phyloP scores from a whole-genome alignment of 2,888 invertebrate genomes.

The Lepidocyrtoides sp. region DNA sequence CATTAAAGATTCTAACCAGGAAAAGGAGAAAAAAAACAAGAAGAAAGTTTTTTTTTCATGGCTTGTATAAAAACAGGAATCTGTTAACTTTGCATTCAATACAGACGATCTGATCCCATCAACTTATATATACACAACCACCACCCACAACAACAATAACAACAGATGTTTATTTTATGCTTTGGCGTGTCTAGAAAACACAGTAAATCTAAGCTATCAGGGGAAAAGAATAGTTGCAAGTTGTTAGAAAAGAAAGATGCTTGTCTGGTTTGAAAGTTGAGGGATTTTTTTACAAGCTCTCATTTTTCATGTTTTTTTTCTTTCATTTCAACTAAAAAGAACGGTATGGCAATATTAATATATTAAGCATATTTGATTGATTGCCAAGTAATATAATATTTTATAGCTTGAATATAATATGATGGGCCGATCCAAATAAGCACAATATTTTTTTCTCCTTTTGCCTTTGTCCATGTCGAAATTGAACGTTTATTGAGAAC shows the following conservation, averaged over 20 bases:
- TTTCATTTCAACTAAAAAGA: neutral
- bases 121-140: neutral
- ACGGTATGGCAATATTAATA: neutral
- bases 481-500: slow-evolving; percentile 14
- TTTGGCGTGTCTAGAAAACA: neutral
- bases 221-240: neutral
- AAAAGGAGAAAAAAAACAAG: neutral
- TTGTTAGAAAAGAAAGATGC: too few relatives aligned
- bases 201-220: neutral
- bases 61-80: neutral
- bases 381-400: too few relatives aligned
- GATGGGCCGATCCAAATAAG: too few relatives aligned
- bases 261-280: neutral
- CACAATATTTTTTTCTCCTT: too few relatives aligned
- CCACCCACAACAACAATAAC: slow-evolving; percentile 14
- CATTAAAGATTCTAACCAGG: neutral
- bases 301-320: neutral
- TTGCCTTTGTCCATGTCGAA: slow-evolving; percentile 28
- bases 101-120: neutral
- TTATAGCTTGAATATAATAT: neutral
- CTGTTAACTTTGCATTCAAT: neutral
- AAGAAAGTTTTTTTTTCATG: neutral
- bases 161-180: slow-evolving; percentile 8
- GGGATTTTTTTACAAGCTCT: neutral
- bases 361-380: neutral